Conservation (phyloP, 2,113 vertebrate genomes). For the Madoqua kirkii region DNA sequence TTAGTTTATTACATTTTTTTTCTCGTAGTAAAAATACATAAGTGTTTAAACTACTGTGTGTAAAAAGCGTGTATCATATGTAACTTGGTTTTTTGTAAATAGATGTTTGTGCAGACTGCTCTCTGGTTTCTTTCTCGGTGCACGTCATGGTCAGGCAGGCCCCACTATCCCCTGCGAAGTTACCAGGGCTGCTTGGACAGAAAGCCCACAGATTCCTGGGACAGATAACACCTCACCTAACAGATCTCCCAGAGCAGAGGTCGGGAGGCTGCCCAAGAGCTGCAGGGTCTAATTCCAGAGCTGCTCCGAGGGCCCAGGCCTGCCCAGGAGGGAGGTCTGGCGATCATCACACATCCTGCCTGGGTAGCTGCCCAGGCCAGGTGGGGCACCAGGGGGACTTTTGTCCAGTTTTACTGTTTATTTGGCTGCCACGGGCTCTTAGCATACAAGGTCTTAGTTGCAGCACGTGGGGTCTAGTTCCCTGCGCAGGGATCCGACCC, state of each 20-base stretch:
- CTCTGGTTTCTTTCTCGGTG: background rate
- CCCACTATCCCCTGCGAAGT: rapidly evolving
- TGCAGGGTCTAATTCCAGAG: background rate
- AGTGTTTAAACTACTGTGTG: conserved; percentile 77
- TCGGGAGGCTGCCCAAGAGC: rapidly evolving
- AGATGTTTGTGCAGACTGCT: conserved; percentile 77
- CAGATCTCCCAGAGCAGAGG: background rate
- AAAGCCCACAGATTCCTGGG: background rate
- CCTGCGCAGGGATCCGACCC: background rate
- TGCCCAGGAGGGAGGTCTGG: background rate
- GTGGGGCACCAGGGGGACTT: too few species aligned
- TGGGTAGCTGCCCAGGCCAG: background rate
- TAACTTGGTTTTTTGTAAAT: conserved; percentile 86
- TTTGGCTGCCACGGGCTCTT: background rate
- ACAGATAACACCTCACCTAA: rapidly evolving
- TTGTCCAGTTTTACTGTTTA: background rate
- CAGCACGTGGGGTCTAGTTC: background rate
- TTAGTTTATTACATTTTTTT: conserved; percentile 80
- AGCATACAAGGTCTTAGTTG: background rate
- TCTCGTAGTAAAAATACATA: conserved; percentile 72
- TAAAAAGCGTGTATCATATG: conserved; percentile 85
- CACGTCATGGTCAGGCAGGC: rapidly evolving
- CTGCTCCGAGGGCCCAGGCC: background rate
- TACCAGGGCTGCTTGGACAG: background rate
- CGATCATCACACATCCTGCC: rapidly evolving